Conservation (phyloP, 1,140 invertebrate genomes). For the Ganaspis sp. region DNA sequence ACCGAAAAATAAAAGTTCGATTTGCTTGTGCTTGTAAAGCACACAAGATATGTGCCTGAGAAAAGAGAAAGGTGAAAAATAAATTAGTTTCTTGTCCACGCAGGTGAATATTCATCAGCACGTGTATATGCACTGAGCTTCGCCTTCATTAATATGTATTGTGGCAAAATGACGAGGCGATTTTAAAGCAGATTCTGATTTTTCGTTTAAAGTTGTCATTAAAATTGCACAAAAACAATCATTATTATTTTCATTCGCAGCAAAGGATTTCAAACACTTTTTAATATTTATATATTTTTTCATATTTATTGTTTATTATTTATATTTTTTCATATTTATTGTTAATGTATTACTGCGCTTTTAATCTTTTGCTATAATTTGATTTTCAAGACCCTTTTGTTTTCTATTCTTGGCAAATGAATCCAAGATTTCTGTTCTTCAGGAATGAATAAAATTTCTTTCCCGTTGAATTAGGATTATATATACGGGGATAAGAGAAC, state of each 20-base stretch:
- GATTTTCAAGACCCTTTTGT: too few species aligned
- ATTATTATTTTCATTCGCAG: background rate
- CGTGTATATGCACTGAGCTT: conserved; percentile 51
- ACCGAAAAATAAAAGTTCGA: conserved; percentile 6
- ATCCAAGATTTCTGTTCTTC: background rate
- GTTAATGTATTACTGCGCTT: too few species aligned
- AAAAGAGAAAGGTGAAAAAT: conserved; percentile 43
- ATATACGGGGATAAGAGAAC: background rate
- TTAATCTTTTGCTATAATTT: too few species aligned
- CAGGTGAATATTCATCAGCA: conserved; percentile 63
- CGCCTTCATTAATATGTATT: conserved; percentile 62
- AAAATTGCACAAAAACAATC: background rate
- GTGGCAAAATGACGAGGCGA: conserved; percentile 48
- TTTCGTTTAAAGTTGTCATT: conserved; percentile 26
- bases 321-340: too few species aligned
- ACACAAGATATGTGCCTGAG: conserved; percentile 27
- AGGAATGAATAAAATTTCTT: background rate
- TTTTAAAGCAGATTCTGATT: conserved; percentile 49
- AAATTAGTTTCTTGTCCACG: conserved; percentile 58
- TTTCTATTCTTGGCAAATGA: too few species aligned
- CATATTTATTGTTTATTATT: too few species aligned
- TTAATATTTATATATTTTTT: too few species aligned
- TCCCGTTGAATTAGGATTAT: background rate
- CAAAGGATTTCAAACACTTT: background rate
- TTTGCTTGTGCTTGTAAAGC: background rate